A percentile compares a stretch with the other conserved stretches of the same genome.
Evolutionary conservation across 2,797 vertebrate genomes (phyloP).

Genomic region (Myotis pilosus): DNA sequence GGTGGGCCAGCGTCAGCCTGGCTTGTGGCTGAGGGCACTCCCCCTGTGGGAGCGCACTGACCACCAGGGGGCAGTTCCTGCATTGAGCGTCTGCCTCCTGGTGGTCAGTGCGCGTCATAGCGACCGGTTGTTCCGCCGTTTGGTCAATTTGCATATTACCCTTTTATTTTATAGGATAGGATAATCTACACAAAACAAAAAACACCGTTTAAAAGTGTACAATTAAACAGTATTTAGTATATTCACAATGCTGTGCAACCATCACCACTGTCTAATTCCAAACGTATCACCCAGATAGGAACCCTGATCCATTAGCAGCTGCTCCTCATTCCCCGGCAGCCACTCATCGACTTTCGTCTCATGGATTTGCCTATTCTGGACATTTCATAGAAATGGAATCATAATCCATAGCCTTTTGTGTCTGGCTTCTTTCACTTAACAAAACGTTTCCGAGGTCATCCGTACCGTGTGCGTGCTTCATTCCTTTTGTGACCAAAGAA

Average conservation of each 20-base stretch:
- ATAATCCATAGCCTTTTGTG: not conserved
- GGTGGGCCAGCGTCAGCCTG: too few species aligned
- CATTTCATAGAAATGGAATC: not conserved
- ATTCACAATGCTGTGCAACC: not conserved
- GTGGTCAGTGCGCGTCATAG: too few species aligned
- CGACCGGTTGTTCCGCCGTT: fast-evolving
- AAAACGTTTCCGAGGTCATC: not conserved
- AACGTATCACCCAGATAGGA: not conserved
- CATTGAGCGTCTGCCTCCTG: too few species aligned
- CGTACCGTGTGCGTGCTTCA: not conserved
- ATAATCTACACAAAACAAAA: not conserved
- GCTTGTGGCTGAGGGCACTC: too few species aligned
- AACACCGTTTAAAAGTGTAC: not conserved
- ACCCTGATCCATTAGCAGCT: not conserved
- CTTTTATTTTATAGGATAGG: too few species aligned
- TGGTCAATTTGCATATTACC: too few species aligned
- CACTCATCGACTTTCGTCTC: not conserved
- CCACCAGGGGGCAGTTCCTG: too few species aligned
- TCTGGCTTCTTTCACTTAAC: not conserved
- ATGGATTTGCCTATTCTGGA: not conserved
- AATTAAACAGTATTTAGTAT: not conserved
- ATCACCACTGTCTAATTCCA: not conserved
- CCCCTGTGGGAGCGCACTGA: too few species aligned
- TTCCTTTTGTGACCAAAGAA: not conserved
- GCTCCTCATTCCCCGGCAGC: not conserved